phyloP scores from a whole-genome alignment of 2,797 vertebrate genomes.

The Buphagus erythrorhynchus region DNA sequence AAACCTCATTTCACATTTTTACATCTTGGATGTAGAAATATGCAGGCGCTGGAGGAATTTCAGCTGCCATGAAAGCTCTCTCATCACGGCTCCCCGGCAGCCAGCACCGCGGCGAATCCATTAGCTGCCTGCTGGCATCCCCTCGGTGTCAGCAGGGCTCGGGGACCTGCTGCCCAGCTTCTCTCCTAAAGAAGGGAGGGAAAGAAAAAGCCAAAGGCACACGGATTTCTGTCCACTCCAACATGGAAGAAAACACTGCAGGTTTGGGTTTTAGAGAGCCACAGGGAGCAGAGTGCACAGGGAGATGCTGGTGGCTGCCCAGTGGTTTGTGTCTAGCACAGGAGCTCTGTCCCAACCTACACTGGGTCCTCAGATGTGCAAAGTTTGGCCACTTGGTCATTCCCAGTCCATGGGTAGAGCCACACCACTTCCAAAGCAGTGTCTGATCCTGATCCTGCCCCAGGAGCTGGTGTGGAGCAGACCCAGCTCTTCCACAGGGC shows the following conservation, averaged over 20 bases:
- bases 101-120: conserved; percentile 36
- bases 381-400: background rate
- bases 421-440: background rate
- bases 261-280: background rate
- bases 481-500: rapidly evolving
- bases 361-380: rapidly evolving
- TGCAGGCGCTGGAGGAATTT: conserved; percentile 10
- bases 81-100: background rate
- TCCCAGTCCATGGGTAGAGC: background rate
- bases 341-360: background rate
- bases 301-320: background rate
- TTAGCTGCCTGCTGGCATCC: conserved; percentile 23
- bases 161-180: background rate
- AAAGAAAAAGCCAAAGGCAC: background rate
- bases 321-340: rapidly evolving
- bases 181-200: background rate
- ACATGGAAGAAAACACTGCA: rapidly evolving
- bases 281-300: background rate
- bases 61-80: conserved; percentile 44
- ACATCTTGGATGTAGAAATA: background rate
- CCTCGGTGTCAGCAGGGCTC: background rate
- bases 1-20: conserved; percentile 42
- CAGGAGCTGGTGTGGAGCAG: background rate
- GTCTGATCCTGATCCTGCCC: background rate
- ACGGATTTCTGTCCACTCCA: background rate